phyloP scores from a whole-genome alignment of 92 coral and sea anemone genomes.

The Metridium senile region DNA sequence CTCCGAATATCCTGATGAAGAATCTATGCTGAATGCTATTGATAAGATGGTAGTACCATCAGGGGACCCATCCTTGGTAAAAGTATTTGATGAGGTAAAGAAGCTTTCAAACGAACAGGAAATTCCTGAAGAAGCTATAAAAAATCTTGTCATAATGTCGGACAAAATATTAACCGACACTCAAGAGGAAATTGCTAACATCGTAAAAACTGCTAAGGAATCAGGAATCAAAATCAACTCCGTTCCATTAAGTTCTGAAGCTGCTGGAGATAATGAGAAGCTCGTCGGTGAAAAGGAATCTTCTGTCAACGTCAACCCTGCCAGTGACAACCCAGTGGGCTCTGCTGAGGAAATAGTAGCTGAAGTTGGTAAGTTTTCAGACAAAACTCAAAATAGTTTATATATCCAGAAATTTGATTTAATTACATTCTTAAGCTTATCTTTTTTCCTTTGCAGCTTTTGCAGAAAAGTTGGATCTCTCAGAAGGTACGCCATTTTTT shows the following conservation, averaged over 20 bases:
- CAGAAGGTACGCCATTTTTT: neutral
- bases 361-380: conserved; percentile 22
- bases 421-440: no score
- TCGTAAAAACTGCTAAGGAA: neutral
- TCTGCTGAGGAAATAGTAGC: conserved; percentile 24
- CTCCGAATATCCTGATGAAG: conserved; percentile 5
- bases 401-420: neutral
- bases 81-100: conserved; percentile 13
- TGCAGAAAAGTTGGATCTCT: neutral
- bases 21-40: conserved; percentile 19
- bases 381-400: no score
- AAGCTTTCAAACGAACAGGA: conserved; percentile 8
- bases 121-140: conserved; percentile 16
- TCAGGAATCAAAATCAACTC: conserved; percentile 14
- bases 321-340: conserved; percentile 17
- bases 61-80: conserved; percentile 13
- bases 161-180: conserved; percentile 27
- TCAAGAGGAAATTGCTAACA: neutral
- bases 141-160: conserved; percentile 16
- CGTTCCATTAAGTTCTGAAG: conserved; percentile 16
- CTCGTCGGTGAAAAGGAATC: conserved; percentile 20
- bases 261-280: conserved; percentile 5
- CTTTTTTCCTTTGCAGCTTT: neutral
- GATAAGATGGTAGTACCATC: conserved; percentile 23
- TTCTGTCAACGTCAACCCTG: neutral